phyloP scores from a whole-genome alignment of 2,888 invertebrate species.

The Noctuana brunneofusca region DNA sequence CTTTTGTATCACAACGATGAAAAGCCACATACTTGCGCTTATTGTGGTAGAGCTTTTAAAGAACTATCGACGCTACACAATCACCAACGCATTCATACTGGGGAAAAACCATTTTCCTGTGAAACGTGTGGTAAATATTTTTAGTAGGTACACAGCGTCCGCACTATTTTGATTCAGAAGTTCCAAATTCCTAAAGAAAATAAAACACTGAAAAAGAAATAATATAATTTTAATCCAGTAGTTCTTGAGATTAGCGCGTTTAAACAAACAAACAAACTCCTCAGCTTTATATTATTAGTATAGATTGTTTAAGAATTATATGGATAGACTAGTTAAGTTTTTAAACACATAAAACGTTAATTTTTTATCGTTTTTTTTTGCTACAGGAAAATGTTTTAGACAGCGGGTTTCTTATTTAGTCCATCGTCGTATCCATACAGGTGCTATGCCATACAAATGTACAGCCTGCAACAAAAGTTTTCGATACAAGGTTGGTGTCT shows the following conservation, averaged over 20 bases:
- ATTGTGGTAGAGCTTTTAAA: constrained; percentile 92
- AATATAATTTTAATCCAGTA: too few species aligned
- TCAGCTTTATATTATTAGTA: too few species aligned
- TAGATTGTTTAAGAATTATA: too few species aligned
- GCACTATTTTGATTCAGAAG: background rate
- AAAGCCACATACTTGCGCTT: constrained; percentile 89
- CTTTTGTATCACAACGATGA: constrained; percentile 93
- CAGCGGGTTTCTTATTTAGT: constrained; percentile 93
- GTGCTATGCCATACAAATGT: constrained; percentile 93
- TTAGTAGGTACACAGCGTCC: background rate
- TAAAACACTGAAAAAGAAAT: too few species aligned
- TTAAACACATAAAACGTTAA: background rate
- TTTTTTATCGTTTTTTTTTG: background rate
- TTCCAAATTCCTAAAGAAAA: too few species aligned
- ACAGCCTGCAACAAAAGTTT: constrained; percentile 91
- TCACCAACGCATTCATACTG: constrained; percentile 92
- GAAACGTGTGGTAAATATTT: constrained; percentile 89
- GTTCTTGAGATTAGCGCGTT: too few species aligned
- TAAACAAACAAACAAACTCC: background rate
- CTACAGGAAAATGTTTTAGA: constrained; percentile 91
- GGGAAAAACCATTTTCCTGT: constrained; percentile 93
- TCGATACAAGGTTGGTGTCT: constrained; percentile 86
- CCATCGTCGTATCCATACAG: constrained; percentile 92
- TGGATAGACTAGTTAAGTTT: too few species aligned
- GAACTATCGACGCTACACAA: constrained; percentile 94